Evolutionary conservation across 2,888 invertebrate species (phyloP).

Genomic region (Caenorhabditis imperialis): DNA sequence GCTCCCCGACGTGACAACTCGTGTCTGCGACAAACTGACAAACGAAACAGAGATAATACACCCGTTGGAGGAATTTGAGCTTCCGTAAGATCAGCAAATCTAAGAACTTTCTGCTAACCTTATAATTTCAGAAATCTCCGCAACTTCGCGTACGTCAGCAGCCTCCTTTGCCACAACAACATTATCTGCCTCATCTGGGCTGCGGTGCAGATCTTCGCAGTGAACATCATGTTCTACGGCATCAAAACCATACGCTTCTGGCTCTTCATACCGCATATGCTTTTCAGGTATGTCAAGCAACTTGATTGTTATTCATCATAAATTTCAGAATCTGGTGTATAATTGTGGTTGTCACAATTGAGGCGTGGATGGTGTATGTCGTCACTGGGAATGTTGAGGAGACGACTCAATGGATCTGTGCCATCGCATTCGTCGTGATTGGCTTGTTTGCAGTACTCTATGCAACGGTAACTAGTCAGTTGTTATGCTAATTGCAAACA

Average conservation of each 20-base stretch:
- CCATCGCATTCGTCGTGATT: slow-evolving; percentile 6
- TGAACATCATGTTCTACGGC: slow-evolving; percentile 73
- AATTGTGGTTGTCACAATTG: too few relatives aligned
- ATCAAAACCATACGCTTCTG: slow-evolving; percentile 63
- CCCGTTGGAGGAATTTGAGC: slow-evolving; percentile 2
- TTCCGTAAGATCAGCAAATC: slow-evolving; percentile 11
- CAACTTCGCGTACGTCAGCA: slow-evolving; percentile 24
- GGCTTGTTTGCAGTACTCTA: slow-evolving; percentile 8
- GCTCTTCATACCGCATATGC: slow-evolving; percentile 71
- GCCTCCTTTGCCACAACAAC: slow-evolving; percentile 32
- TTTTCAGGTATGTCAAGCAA: slow-evolving; percentile 63
- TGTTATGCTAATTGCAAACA: background rate
- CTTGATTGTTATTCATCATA: too few relatives aligned
- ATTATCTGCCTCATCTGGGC: slow-evolving; percentile 63
- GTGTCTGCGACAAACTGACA: slow-evolving; percentile 49
- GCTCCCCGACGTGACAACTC: slow-evolving; percentile 67
- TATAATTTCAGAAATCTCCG: slow-evolving; percentile 15
- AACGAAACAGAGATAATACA: background rate
- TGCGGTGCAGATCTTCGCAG: slow-evolving; percentile 57
- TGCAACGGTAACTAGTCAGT: slow-evolving; percentile 27
- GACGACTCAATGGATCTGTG: background rate
- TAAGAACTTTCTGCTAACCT: background rate
- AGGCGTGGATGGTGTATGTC: slow-evolving; percentile 27
- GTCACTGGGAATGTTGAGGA: slow-evolving; percentile 1
- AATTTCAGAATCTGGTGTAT: too few relatives aligned